Evolutionary conservation across 2,797 vertebrate genomes (phyloP), one percentile per base, ranked within the genome.

Genomic region (Odontamblyopus rebecca): DNA sequence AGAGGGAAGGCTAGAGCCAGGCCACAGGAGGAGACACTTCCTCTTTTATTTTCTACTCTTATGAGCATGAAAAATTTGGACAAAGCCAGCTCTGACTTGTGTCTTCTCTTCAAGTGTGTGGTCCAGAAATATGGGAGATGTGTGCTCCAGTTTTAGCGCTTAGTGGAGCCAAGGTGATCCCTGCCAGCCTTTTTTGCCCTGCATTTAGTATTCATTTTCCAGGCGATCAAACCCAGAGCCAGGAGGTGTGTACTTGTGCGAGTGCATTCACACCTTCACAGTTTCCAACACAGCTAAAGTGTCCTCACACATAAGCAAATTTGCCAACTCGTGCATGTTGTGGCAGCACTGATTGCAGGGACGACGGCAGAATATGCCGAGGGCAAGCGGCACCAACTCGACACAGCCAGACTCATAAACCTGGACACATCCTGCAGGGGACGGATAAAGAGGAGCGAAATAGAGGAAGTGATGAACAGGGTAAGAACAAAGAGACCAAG

Each of bases 191-290:
- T 90, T 38, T 90, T 88, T 90, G 82, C 85, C 83, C 85, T 79
- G 84, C 83, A 75, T 90, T 92, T 90, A 89, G 83, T 82, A 89
- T 89, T 92, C 84, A 91, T 91, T 91, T 91, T 91, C 89, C 88
- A 89, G 86, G 80, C 76, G 81, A 91, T 91, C 85, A 87, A 90
- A 89, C 85, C 80, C 19, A 9, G 86, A 84, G 86, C 88, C 90
- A 88, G 71, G 71, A 83, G 86, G 81, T 81, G 75, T 70, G 78
- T 63, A 64, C 64, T 75, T 75, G 70, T 50, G 81, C 27, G 23
- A 41, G 41, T 69, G 77, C 68, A 71, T 72, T 69, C 38, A 73
- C 65, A 79, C 70, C 69, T 61, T 79, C 67, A 70, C 73, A 82
- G 67, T 74, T 69, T 69, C 61, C 69, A 62, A 70, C 61, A 73